A percentile compares a stretch with the other conserved stretches of the same genome.
These are phyloP conservation scores for Nibea coibor DNA, from an alignment of 2,113 vertebrate species.

Conservation along the genomic window DNA sequence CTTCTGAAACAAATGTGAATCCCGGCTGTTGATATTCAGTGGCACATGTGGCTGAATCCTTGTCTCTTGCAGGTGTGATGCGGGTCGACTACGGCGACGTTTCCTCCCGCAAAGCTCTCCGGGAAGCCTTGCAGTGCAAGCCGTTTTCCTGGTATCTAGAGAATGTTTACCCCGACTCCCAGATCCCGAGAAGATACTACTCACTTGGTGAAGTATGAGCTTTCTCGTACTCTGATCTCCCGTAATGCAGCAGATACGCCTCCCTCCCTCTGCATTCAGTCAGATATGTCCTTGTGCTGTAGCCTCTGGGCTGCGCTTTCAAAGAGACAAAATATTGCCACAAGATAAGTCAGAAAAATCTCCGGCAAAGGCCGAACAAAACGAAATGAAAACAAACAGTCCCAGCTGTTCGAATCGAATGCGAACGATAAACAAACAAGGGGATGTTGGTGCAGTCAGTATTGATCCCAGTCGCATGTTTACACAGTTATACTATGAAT, in stretches of 20 bases:
- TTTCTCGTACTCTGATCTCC: constrained; percentile 61
- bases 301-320: constrained; percentile 18
- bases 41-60: background rate
- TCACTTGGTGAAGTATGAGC: constrained; percentile 96
- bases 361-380: constrained; percentile 32
- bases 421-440: constrained; percentile 32
- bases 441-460: constrained; percentile 4
- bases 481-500: constrained; percentile 21
- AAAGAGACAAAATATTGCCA: constrained; percentile 12
- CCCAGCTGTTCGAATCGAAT: constrained; percentile 27
- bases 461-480: constrained; percentile 49
- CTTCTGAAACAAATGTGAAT: background rate
- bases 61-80: constrained; percentile 88
- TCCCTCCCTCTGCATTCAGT: constrained; percentile 17
- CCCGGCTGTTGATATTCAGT: background rate
- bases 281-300: constrained; percentile 37
- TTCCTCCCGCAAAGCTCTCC: constrained; percentile 90
- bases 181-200: constrained; percentile 97
- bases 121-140: constrained; percentile 91
- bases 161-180: constrained; percentile 96
- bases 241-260: constrained; percentile 26
- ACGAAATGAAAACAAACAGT: constrained; percentile 45
- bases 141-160: constrained; percentile 99
- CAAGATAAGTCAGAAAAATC: constrained; percentile 41
- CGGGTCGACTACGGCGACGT: constrained; percentile 97